Evolutionary conservation across 2,113 vertebrate genomes (phyloP).

Genomic region (Myrmecobius fasciatus): DNA sequence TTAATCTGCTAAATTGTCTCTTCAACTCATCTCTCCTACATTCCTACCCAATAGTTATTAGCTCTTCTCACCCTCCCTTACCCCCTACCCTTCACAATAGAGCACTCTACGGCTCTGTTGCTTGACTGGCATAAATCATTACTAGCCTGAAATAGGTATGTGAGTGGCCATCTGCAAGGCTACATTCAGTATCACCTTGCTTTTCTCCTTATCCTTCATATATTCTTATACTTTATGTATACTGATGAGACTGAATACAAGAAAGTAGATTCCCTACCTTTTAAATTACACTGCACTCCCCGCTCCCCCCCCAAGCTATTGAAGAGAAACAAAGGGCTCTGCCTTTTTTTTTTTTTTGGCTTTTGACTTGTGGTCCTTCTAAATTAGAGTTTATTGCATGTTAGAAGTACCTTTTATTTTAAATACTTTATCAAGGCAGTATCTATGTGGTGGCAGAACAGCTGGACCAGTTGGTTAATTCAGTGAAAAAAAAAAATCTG

Average conservation of each 20-base stretch:
- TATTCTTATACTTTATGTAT: conserved; percentile 3
- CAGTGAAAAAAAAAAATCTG: conserved; percentile 13
- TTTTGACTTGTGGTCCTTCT: conserved; percentile 3
- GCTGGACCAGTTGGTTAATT: not conserved
- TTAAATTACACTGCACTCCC: not conserved
- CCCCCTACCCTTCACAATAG: not conserved
- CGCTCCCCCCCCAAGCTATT: not conserved
- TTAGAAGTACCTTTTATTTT: conserved; percentile 57
- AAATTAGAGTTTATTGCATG: conserved; percentile 10
- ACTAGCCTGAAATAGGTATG: conserved; percentile 17
- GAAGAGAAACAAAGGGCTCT: conserved; percentile 21
- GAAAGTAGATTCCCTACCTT: conserved; percentile 3
- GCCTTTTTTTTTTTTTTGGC: conserved; percentile 27
- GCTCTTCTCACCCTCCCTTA: conserved; percentile 10
- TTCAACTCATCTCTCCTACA: not conserved
- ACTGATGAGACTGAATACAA: conserved; percentile 15
- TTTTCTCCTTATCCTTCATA: conserved; percentile 47
- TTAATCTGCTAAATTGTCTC: not conserved
- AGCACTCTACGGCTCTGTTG: not conserved
- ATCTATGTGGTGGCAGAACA: not conserved
- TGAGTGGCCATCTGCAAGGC: conserved; percentile 30
- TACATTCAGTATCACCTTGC: not conserved
- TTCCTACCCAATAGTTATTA: not conserved
- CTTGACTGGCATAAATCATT: not conserved
- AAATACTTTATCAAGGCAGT: conserved; percentile 37